A percentile compares a stretch with the other conserved stretches of the same genome.
phyloP scores from a whole-genome alignment of 2,113 vertebrate species.

The Cyanoderma ruficeps region DNA sequence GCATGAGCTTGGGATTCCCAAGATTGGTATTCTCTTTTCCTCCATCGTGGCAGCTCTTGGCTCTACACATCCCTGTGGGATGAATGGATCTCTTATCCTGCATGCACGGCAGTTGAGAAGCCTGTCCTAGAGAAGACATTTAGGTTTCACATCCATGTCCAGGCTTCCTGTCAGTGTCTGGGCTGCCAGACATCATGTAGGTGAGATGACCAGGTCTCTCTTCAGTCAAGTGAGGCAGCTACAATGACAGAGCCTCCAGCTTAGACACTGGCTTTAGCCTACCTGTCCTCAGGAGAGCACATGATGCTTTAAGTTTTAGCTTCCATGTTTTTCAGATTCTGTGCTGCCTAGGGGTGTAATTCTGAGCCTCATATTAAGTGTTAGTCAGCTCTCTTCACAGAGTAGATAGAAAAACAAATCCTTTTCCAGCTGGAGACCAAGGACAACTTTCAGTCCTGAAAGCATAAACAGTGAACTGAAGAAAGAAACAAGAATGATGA shows the following conservation, averaged over 20 bases:
- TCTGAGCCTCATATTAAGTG: no score
- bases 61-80: not conserved
- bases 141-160: not conserved
- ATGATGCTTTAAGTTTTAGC: no score
- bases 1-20: not conserved
- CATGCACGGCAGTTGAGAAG: not conserved
- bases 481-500: no score
- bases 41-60: not conserved
- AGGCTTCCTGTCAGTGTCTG: rapidly evolving
- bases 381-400: no score
- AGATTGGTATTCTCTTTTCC: not conserved
- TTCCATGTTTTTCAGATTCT: no score
- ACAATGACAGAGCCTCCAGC: not conserved
- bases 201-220: not conserved
- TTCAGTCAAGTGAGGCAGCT: not conserved
- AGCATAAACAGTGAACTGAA: no score
- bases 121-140: not conserved
- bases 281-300: not conserved
- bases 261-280: not conserved
- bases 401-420: no score
- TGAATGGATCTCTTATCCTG: not conserved
- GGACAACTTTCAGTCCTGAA: no score
- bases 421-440: no score
- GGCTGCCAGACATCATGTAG: not conserved
- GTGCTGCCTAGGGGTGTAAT: no score